Conservation (phyloP, 2,113 vertebrate genomes). For the Globicephala melas region DNA sequence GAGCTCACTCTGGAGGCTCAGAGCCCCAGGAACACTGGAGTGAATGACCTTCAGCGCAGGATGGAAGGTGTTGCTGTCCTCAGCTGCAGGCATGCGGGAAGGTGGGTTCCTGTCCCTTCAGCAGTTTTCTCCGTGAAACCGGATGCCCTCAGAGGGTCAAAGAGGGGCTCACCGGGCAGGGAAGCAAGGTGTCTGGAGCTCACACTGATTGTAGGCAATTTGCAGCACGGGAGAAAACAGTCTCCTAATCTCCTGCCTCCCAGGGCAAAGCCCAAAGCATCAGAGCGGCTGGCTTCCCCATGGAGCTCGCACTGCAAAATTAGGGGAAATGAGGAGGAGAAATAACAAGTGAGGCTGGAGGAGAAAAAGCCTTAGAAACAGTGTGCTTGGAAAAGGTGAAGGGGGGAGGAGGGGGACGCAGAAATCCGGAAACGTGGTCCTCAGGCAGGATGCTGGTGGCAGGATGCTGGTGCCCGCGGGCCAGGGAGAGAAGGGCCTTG, state of each 20-base stretch:
- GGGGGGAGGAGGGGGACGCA: neutral
- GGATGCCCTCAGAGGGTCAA: neutral
- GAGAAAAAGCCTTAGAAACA: neutral
- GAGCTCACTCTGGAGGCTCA: neutral
- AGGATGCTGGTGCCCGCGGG: neutral
- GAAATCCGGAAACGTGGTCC: neutral
- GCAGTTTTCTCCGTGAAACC: neutral
- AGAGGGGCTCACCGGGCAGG: fast-evolving
- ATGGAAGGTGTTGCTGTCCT: neutral
- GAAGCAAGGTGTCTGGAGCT: neutral
- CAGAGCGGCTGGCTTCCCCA: neutral
- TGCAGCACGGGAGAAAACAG: neutral
- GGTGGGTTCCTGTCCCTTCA: neutral
- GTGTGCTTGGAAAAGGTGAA: neutral
- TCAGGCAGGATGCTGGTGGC: neutral
- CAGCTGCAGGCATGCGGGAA: neutral
- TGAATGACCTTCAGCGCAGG: neutral
- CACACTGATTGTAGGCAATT: neutral
- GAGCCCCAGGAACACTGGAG: neutral
- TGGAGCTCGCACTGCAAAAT: neutral
- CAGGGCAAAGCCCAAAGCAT: neutral
- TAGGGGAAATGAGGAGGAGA: neutral
- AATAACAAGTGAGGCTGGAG: neutral
- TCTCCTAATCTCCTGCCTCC: too few species aligned
- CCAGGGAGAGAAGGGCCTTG: neutral